phyloP scores from a whole-genome alignment of 2,113 vertebrate genomes.

The Aspiorhynchus laticeps region DNA sequence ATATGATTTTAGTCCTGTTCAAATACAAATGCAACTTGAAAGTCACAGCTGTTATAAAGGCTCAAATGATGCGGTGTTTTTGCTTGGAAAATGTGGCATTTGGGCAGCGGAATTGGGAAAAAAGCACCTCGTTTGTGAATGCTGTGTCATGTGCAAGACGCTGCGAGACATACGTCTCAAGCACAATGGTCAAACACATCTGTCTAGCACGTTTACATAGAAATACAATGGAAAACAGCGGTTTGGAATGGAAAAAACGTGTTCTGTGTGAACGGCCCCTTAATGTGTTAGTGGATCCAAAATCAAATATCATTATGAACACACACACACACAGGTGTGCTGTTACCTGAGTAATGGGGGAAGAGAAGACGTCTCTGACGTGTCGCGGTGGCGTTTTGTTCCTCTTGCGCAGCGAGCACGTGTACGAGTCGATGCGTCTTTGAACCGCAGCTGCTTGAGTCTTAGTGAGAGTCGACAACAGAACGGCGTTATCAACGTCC shows the following conservation, averaged over 20 bases:
- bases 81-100: too few relatives aligned
- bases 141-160: background rate
- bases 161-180: background rate
- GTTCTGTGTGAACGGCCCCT: background rate
- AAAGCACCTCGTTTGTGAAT: background rate
- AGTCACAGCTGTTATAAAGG: too few relatives aligned
- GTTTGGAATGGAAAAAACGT: too few relatives aligned
- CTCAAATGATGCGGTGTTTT: too few relatives aligned
- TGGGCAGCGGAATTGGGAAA: too few relatives aligned
- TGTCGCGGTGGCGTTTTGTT: slow-evolving; percentile 80
- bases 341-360: slow-evolving; percentile 68
- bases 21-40: too few relatives aligned
- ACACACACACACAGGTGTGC: background rate
- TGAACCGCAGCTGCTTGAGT: slow-evolving; percentile 86
- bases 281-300: background rate
- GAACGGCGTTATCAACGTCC: slow-evolving; percentile 75
- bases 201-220: background rate
- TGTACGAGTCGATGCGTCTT: slow-evolving; percentile 82
- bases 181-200: background rate
- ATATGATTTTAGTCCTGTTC: too few relatives aligned
- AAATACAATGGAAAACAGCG: background rate
- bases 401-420: slow-evolving; percentile 78
- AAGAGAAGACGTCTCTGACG: slow-evolving; percentile 83
- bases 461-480: slow-evolving; percentile 87
- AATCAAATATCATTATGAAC: background rate